Conservation (phyloP, 1,140 invertebrate genomes). For the Leptinotarsa defecta region DNA sequence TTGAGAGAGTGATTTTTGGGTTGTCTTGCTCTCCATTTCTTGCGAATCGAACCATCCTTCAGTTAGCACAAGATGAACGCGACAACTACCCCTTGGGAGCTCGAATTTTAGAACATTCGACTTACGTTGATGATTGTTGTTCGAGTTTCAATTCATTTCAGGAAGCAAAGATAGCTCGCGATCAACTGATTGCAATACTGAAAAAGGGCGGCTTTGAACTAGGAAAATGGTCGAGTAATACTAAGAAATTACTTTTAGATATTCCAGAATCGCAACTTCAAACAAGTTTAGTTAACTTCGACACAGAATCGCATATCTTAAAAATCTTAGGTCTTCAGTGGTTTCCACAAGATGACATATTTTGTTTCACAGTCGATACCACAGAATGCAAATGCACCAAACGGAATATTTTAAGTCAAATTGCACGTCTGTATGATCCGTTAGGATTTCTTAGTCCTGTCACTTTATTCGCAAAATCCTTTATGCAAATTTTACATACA, state of each 20-base stretch:
- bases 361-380: neutral
- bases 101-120: neutral
- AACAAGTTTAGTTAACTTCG: neutral
- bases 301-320: constrained; percentile 1
- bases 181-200: constrained; percentile 38
- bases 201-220: constrained; percentile 39
- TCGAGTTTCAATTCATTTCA: neutral
- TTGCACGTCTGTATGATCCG: constrained; percentile 25
- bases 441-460: constrained; percentile 21
- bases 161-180: neutral
- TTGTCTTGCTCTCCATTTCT: neutral
- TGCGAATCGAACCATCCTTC: neutral
- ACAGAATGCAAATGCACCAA: constrained; percentile 12
- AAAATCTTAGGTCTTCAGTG: constrained; percentile 21
- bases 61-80: constrained; percentile 17
- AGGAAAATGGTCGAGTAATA: constrained; percentile 47
- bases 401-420: constrained; percentile 9
- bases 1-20: too few relatives aligned
- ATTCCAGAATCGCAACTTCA: constrained; percentile 12
- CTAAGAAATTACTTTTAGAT: constrained; percentile 20
- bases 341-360: neutral
- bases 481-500: constrained; percentile 23
- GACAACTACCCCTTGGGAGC: neutral
- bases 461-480: constrained; percentile 17
- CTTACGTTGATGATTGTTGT: constrained; percentile 21